Evolutionary conservation across 2,888 invertebrate genomes (phyloP).

Genomic region (Colostygia pectinataria): DNA sequence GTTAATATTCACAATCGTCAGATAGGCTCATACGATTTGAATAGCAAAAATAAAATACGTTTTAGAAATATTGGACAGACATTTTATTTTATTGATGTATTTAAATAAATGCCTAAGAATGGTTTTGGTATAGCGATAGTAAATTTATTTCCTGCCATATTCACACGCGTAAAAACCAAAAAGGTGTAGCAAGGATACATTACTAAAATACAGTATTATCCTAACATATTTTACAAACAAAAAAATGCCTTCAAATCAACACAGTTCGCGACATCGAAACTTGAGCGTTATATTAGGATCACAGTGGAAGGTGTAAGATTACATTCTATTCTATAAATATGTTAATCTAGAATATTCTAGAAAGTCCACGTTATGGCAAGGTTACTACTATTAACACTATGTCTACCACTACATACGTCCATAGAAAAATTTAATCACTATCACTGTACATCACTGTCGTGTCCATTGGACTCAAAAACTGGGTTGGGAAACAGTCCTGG

Average conservation of each 20-base stretch:
- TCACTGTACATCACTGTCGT: slow-evolving; percentile 66
- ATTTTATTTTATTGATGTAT: not conserved
- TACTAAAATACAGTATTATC: slow-evolving; percentile 56
- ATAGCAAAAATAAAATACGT: slow-evolving; percentile 8
- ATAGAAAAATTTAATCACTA: slow-evolving; percentile 76
- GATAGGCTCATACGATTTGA: not conserved
- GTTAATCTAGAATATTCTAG: slow-evolving; percentile 44
- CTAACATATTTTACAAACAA: slow-evolving; percentile 36
- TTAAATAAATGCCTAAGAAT: not conserved
- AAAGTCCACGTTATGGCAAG: slow-evolving; percentile 81
- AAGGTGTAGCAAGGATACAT: slow-evolving; percentile 75
- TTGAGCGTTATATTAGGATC: slow-evolving; percentile 82
- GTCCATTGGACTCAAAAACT: slow-evolving; percentile 66
- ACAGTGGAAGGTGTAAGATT: slow-evolving; percentile 81
- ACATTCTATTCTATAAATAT: slow-evolving; percentile 65
- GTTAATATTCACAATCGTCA: slow-evolving; percentile 11
- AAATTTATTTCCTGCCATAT: slow-evolving; percentile 8
- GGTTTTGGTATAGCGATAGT: not conserved
- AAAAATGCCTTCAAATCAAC: slow-evolving; percentile 44
- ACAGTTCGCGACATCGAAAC: slow-evolving; percentile 70
- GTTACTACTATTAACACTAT: slow-evolving; percentile 75
- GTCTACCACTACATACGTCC: slow-evolving; percentile 65
- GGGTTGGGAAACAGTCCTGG: slow-evolving; percentile 78
- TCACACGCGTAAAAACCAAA: slow-evolving; percentile 44
- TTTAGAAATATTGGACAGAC: slow-evolving; percentile 17